phyloP scores from a whole-genome alignment of 2,888 invertebrate genomes.

The Parasteatoda lunata region DNA sequence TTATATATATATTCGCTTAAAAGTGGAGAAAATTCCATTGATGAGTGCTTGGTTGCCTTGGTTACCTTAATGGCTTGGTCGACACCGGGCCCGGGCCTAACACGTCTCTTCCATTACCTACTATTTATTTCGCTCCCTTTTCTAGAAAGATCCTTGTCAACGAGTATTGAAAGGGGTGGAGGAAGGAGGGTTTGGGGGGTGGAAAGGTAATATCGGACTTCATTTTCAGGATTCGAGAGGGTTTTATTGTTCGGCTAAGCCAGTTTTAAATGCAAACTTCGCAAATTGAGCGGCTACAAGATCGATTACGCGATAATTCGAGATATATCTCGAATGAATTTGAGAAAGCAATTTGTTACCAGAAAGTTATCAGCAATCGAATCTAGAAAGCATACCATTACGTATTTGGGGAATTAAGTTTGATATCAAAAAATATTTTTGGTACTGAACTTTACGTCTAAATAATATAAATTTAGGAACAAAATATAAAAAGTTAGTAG shows the following conservation, averaged over 20 bases:
- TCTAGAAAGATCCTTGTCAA: constrained; percentile 44
- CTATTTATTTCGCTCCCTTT: constrained; percentile 66
- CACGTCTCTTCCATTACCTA: constrained; percentile 68
- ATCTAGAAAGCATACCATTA: too few species aligned
- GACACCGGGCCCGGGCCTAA: constrained; percentile 55
- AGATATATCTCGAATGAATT: too few species aligned
- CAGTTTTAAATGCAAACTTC: not conserved
- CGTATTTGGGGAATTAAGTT: too few species aligned
- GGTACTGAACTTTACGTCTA: too few species aligned
- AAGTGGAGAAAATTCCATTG: constrained; percentile 64
- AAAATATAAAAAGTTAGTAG: too few species aligned
- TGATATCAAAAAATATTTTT: too few species aligned
- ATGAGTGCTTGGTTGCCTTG: constrained; percentile 60
- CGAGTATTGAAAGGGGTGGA: constrained; percentile 27
- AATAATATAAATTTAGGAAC: too few species aligned
- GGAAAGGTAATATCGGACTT: not conserved
- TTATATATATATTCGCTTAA: constrained; percentile 62
- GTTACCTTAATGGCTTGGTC: constrained; percentile 60
- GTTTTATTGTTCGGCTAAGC: not conserved
- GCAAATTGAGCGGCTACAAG: not conserved
- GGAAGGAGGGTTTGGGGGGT: constrained; percentile 12
- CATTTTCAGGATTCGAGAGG: not conserved
- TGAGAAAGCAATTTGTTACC: too few species aligned
- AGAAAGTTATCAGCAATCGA: too few species aligned
- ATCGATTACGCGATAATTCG: not conserved